phyloP scores from a whole-genome alignment of 1,140 invertebrate genomes.

The Eupristina koningsbergeri region DNA sequence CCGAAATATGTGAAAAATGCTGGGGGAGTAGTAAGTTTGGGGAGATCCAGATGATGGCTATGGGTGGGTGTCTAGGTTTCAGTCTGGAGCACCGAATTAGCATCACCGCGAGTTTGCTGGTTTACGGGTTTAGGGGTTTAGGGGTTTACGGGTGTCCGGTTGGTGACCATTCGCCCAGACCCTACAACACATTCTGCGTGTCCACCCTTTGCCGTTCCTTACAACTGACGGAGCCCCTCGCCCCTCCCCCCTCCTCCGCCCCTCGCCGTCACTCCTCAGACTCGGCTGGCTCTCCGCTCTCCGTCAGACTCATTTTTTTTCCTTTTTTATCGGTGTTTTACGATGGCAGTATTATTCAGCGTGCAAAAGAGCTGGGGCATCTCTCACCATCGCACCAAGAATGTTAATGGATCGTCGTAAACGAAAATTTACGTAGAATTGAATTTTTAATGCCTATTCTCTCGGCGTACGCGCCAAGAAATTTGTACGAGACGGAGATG shows the following conservation, averaged over 20 bases:
- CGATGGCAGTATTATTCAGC: slow-evolving; percentile 6
- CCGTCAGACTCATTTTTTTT: background rate
- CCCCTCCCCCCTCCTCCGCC: background rate
- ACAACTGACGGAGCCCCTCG: slow-evolving; percentile 6
- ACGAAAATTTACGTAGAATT: slow-evolving; percentile 10
- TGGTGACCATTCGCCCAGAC: background rate
- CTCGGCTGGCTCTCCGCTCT: background rate
- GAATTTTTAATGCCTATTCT: slow-evolving; percentile 11
- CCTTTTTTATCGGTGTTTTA: slow-evolving; percentile 2
- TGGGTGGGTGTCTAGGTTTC: too few relatives aligned
- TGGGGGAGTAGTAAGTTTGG: background rate
- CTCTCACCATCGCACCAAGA: slow-evolving; percentile 18
- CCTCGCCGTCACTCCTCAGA: background rate
- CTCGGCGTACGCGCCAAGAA: background rate
- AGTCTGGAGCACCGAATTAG: too few relatives aligned
- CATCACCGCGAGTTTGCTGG: too few relatives aligned
- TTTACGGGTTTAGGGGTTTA: too few relatives aligned
- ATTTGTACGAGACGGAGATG: background rate
- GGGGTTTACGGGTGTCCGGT: background rate
- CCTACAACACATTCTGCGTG: background rate
- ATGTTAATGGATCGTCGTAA: slow-evolving; percentile 23
- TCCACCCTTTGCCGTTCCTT: slow-evolving; percentile 27
- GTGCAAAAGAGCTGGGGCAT: background rate
- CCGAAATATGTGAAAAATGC: background rate
- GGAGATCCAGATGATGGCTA: too few relatives aligned